Evolutionary conservation across 1,140 invertebrate genomes (phyloP), one percentile per base, ranked within the genome.

Genomic region (Formica exsecta): DNA sequence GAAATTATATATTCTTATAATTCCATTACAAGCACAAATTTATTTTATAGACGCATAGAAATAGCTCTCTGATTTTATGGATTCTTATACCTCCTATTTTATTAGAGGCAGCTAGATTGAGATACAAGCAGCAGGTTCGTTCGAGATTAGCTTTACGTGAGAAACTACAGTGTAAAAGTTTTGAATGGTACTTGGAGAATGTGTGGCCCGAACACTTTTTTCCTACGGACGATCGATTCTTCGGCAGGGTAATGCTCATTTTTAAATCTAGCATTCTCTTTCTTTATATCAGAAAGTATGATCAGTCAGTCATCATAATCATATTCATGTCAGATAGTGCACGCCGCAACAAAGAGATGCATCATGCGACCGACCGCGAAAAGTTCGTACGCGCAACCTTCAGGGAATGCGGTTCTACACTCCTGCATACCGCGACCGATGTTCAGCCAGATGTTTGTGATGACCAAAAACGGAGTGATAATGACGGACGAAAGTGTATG

Each of bases 161-260:
- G 89, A 96, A 96, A 87, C 95, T 99, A 1, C 95, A 98, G 6
- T 99, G 99, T 92, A 97, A 98, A 91, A 96, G 96, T 93, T 99
- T 99, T 92, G 96, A 97, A 68, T 99, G 99, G 99, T 99, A 99
- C 94, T 95, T 99, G 76, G 96, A 98, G 29, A 99, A 98, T 92
- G 96, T 99, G 79, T 97, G 97, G 98, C 97, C 98, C 0, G 96
- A 98, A 92, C 97, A 99, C 92, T 99, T 99, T 93, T 97, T 99
- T 89, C 99, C 98, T 0, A 97, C 96, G 41, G 95, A 97, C 1
- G 96, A 97, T 87, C 95, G 98, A 68, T 98, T 98, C 93, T 98
- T 98, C 92, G 98, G 98, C 77, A 96, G 96, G 95, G 94, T 90
- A 75, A 74, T 25, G n/a, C 22, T 57, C 38, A 64, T 16, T 84